Conservation (phyloP, 2,888 invertebrate genomes). For the Epsilonema sp. region DNA sequence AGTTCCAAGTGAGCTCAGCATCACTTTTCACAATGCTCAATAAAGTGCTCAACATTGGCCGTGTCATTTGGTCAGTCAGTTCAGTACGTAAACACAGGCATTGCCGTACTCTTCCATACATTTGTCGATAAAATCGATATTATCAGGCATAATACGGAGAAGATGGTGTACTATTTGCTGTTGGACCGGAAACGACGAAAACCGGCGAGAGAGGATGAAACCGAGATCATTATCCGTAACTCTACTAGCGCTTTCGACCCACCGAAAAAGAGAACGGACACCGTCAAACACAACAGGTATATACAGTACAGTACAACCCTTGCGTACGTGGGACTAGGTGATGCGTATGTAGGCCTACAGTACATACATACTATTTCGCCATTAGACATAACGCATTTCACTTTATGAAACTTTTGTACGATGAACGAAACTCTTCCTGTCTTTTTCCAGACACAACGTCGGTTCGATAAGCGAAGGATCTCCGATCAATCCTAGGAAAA, state of each 20-base stretch:
- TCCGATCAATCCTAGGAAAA: slow-evolving; percentile 52
- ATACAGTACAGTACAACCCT: too few species aligned
- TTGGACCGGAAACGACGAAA: slow-evolving; percentile 82
- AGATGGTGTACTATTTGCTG: slow-evolving; percentile 92
- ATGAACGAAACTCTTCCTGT: too few species aligned
- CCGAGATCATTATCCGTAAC: slow-evolving; percentile 41
- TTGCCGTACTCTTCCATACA: too few species aligned
- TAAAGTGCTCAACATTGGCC: not conserved
- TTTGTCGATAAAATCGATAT: slow-evolving; percentile 1
- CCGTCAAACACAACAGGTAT: slow-evolving; percentile 56
- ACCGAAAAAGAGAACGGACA: slow-evolving; percentile 79
- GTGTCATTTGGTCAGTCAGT: not conserved
- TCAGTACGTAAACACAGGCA: not conserved
- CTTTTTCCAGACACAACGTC: slow-evolving; percentile 43
- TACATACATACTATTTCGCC: too few species aligned
- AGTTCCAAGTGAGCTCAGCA: slow-evolving; percentile 66
- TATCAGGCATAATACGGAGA: slow-evolving; percentile 92
- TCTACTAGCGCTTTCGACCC: slow-evolving; percentile 39
- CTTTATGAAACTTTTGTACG: too few species aligned
- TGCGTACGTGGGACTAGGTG: too few species aligned
- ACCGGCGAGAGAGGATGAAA: slow-evolving; percentile 84
- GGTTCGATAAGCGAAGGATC: slow-evolving; percentile 92
- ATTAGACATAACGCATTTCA: too few species aligned
- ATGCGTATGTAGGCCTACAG: too few species aligned
- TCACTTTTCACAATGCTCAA: too few species aligned